These are phyloP conservation scores for Solen grandis DNA, from an alignment of 1,140 invertebrate genomes.

Conservation along the genomic window DNA sequence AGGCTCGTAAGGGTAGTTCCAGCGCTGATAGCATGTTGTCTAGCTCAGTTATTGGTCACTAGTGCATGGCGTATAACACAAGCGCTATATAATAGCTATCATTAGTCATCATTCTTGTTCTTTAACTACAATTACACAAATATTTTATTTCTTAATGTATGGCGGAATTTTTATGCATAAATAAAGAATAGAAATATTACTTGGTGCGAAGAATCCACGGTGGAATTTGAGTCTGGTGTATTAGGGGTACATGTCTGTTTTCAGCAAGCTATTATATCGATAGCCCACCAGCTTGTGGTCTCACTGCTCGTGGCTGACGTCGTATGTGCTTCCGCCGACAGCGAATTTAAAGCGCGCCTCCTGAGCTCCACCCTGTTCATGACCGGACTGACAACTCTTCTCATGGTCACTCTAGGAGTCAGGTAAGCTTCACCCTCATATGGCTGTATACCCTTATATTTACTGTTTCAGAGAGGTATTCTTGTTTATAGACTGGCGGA, in stretches of 20 bases:
- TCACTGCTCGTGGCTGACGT: constrained; percentile 52
- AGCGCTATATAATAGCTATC: too few species aligned
- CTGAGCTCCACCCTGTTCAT: constrained; percentile 53
- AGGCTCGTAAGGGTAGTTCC: too few species aligned
- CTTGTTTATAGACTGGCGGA: too few species aligned
- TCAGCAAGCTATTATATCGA: constrained; percentile 50
- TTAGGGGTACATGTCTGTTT: background rate
- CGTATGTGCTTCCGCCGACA: constrained; percentile 49
- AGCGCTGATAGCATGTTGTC: background rate
- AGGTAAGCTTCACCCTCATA: constrained; percentile 19
- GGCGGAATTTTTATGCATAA: background rate
- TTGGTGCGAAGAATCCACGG: too few species aligned
- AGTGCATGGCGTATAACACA: background rate
- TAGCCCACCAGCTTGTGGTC: constrained; percentile 50
- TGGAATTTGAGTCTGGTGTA: too few species aligned
- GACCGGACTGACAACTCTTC: constrained; percentile 50
- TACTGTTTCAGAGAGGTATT: too few species aligned
- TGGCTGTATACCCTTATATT: too few species aligned
- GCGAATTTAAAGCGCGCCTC: constrained; percentile 45
- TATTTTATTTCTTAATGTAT: background rate
- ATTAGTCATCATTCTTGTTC: background rate
- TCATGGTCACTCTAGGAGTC: constrained; percentile 50
- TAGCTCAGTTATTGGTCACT: background rate
- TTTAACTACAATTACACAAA: background rate
- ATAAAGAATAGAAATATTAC: background rate